Evolutionary conservation across 2,113 vertebrate genomes (phyloP).

Genomic region (Eclectus roratus): DNA sequence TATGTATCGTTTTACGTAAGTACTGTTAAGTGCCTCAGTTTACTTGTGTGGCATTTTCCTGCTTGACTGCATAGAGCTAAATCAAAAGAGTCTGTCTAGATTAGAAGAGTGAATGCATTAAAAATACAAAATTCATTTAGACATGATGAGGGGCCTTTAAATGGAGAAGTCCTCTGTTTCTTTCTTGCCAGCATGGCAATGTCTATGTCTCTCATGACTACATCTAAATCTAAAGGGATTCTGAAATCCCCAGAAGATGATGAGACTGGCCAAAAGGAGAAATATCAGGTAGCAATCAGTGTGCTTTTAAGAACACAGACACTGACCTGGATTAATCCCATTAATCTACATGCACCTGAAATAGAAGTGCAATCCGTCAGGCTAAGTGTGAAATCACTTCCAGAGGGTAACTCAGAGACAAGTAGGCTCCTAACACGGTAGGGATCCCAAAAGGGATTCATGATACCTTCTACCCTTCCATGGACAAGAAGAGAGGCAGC

Average conservation of each 20-base stretch:
- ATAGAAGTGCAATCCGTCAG: background rate
- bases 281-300: background rate
- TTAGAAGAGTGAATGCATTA: background rate
- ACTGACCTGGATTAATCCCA: background rate
- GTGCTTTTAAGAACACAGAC: background rate
- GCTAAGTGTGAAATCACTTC: background rate
- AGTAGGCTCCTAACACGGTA: background rate
- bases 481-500: background rate
- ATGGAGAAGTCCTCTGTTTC: background rate
- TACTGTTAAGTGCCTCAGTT: background rate
- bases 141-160: background rate
- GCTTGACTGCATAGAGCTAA: background rate
- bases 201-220: background rate
- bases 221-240: background rate
- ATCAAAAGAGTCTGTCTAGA: background rate
- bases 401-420: background rate
- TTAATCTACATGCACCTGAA: background rate
- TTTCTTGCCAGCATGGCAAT: background rate
- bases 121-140: background rate
- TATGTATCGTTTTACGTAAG: background rate
- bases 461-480: background rate
- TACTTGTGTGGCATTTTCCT: background rate
- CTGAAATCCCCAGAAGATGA: background rate
- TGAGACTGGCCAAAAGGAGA: background rate
- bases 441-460: background rate